These are phyloP conservation scores for Odontocerum albicorne DNA, from an alignment of 2,888 invertebrate species.

Conservation along the genomic window DNA sequence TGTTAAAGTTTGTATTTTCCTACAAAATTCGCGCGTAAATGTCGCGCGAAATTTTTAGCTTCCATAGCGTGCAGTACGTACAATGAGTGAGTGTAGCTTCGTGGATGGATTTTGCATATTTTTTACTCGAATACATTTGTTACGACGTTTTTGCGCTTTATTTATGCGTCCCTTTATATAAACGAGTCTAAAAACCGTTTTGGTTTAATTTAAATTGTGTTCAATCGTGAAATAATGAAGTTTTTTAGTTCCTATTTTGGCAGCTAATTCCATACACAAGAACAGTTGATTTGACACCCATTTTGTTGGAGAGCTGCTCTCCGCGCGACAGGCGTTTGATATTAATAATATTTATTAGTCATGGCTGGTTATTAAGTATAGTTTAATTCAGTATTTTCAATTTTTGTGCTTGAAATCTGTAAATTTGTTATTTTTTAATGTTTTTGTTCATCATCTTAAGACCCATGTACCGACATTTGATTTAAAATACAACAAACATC, in stretches of 20 bases:
- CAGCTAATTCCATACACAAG: conserved; percentile 2
- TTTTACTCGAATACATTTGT: conserved; percentile 6
- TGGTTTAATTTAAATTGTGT: conserved; percentile 12
- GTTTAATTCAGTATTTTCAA: conserved; percentile 1
- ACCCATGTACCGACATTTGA: too few relatives aligned
- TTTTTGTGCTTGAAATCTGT: conserved; percentile 6
- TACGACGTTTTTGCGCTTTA: conserved; percentile 1
- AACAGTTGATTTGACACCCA: conserved; percentile 20
- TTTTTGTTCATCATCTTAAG: conserved; percentile 5
- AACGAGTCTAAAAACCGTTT: conserved; percentile 14
- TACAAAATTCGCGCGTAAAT: conserved; percentile 16
- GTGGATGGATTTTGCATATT: conserved; percentile 24
- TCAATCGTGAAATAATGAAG: conserved; percentile 5
- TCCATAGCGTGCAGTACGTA: conserved; percentile 25
- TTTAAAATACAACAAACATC: too few relatives aligned
- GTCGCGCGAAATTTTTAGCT: conserved; percentile 15
- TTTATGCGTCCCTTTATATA: conserved; percentile 4
- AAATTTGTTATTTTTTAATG: neutral
- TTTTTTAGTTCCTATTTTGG: conserved; percentile 26
- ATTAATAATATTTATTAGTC: conserved; percentile 6
- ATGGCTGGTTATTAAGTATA: neutral
- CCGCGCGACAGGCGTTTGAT: conserved; percentile 9
- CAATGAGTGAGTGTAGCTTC: conserved; percentile 21
- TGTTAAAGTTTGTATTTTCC: neutral
- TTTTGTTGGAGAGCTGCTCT: conserved; percentile 21